phyloP scores from a whole-genome alignment of 1,140 invertebrate genomes.

The Drosophila seguyi region DNA sequence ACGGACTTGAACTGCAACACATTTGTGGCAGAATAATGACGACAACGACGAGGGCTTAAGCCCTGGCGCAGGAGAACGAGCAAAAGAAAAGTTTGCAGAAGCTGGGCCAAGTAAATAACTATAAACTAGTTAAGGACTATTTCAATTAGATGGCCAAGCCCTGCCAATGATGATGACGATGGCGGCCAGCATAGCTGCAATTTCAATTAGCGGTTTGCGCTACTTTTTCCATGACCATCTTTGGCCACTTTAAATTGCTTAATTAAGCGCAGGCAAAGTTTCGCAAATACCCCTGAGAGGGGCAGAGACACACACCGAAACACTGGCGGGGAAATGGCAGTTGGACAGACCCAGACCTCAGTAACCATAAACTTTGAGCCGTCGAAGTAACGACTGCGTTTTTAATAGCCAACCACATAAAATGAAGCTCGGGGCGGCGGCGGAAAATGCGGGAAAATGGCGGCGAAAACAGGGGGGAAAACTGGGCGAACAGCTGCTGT shows the following conservation, averaged over 20 bases:
- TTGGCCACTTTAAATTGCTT: constrained; percentile 74
- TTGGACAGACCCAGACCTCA: constrained; percentile 20
- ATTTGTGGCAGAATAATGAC: constrained; percentile 48
- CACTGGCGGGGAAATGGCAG: constrained; percentile 11
- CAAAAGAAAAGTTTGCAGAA: constrained; percentile 54
- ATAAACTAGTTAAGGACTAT: constrained; percentile 81
- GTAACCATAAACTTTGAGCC: constrained; percentile 70
- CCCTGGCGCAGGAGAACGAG: not conserved
- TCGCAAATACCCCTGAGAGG: constrained; percentile 57
- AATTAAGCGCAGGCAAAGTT: constrained; percentile 79
- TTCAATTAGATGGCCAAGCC: constrained; percentile 74
- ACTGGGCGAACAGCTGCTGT: constrained; percentile 30
- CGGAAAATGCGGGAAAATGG: constrained; percentile 4
- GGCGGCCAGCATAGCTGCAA: constrained; percentile 71
- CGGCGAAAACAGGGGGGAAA: not conserved
- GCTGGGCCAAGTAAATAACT: constrained; percentile 71
- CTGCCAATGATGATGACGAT: constrained; percentile 37
- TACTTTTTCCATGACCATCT: constrained; percentile 63
- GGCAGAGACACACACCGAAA: not conserved
- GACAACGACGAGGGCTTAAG: constrained; percentile 35
- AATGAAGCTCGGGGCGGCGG: constrained; percentile 9
- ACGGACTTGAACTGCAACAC: constrained; percentile 31
- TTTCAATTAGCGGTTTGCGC: constrained; percentile 80
- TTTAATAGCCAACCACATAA: constrained; percentile 72
- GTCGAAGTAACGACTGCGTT: constrained; percentile 76